These are phyloP conservation scores for Sicus ferrugineus DNA, from an alignment of 2,888 invertebrate species.

Conservation along the genomic window DNA sequence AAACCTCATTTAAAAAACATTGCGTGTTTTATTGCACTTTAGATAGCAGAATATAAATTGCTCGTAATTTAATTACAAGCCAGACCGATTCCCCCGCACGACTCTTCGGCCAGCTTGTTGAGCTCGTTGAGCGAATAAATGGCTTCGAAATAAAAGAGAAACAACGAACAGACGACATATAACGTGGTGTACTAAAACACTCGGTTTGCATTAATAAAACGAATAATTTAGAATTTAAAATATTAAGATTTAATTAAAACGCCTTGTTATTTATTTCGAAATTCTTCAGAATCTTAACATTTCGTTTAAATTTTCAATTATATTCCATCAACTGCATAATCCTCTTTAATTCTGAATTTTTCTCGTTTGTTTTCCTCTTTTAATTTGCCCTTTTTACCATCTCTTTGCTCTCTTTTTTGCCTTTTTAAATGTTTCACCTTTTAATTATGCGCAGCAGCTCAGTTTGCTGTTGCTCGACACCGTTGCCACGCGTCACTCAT, in stretches of 20 bases:
- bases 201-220: no score
- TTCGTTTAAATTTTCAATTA: neutral
- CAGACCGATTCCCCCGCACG: neutral
- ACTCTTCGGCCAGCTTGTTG: neutral
- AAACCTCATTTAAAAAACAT: no score
- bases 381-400: neutral
- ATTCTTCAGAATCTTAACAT: neutral
- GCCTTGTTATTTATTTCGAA: neutral
- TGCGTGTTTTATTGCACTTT: neutral
- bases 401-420: neutral
- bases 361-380: neutral
- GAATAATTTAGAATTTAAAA: neutral
- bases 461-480: neutral
- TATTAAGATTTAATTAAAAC: neutral
- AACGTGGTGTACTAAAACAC: no score
- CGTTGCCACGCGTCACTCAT: conserved; percentile 57
- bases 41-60: neutral
- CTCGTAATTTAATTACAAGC: neutral
- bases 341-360: neutral
- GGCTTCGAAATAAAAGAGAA: neutral
- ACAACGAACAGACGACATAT: neutral
- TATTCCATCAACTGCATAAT: neutral
- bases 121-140: neutral
- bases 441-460: neutral
- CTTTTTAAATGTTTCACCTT: conserved; percentile 8